phyloP scores from a whole-genome alignment of 2,113 vertebrate genomes.

The Myotis lucifugus region DNA sequence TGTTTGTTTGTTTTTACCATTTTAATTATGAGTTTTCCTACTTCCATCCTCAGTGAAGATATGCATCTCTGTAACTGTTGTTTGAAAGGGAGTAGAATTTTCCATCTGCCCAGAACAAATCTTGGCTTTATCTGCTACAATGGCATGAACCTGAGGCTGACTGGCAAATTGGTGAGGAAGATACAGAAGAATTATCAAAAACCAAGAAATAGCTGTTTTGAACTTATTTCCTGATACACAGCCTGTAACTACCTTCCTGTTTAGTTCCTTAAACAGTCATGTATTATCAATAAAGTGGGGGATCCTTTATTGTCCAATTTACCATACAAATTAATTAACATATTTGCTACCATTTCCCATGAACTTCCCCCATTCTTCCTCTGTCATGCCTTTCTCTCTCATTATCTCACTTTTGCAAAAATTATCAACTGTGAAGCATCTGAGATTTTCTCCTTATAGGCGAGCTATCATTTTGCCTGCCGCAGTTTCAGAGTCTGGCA shows the following conservation, averaged over 20 bases:
- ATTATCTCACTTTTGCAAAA: not conserved
- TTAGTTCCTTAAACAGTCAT: not conserved
- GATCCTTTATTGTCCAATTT: not conserved
- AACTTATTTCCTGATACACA: not conserved
- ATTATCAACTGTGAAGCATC: not conserved
- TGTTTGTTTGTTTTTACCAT: not conserved
- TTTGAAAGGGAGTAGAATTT: not conserved
- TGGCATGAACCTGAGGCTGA: not conserved
- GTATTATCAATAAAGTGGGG: not conserved
- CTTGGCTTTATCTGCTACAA: not conserved
- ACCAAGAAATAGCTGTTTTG: not conserved
- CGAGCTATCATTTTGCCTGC: not conserved
- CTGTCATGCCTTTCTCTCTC: not conserved
- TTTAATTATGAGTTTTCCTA: not conserved
- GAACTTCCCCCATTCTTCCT: not conserved
- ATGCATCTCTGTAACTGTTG: not conserved
- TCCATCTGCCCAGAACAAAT: not conserved
- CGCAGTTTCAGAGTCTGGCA: not conserved
- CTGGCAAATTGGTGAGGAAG: not conserved
- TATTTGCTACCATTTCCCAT: not conserved
- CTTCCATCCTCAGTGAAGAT: not conserved
- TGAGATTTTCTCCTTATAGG: not conserved
- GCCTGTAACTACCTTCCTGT: not conserved
- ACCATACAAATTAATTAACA: not conserved
- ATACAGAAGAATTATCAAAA: not conserved